Evolutionary conservation across 1,140 invertebrate genomes (phyloP).

Genomic region (Brachionus plicatilis): DNA sequence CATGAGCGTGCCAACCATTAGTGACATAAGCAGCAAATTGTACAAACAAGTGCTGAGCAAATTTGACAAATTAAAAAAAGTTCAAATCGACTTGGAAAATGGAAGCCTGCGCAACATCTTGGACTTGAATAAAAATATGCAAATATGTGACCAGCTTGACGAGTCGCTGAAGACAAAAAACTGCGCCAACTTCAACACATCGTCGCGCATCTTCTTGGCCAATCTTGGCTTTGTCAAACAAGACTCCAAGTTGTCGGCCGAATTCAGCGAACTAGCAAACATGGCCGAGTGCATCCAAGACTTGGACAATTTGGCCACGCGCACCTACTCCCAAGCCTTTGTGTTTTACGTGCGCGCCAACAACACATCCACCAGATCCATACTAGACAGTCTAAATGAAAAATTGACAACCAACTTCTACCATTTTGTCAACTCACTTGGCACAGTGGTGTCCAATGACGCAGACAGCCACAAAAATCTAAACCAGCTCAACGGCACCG

Average conservation of each 20-base stretch:
- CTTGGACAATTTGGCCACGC: slow-evolving; percentile 16
- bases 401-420: not conserved
- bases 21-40: slow-evolving; percentile 64
- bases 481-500: slow-evolving; percentile 60
- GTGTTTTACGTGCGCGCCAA: not conserved
- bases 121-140: not conserved
- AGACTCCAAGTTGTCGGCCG: not conserved
- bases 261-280: not conserved
- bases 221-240: slow-evolving; percentile 74
- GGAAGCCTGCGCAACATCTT: slow-evolving; percentile 44
- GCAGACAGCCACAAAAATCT: not conserved
- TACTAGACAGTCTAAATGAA: not conserved
- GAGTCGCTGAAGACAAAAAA: not conserved
- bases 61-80: slow-evolving; percentile 55
- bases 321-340: not conserved
- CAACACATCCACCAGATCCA: not conserved
- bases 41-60: slow-evolving; percentile 56
- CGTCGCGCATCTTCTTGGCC: slow-evolving; percentile 81
- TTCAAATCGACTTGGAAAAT: slow-evolving; percentile 50
- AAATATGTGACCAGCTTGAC: not conserved
- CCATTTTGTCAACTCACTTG: slow-evolving; percentile 10
- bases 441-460: not conserved
- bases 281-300: not conserved
- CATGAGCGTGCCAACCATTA: slow-evolving; percentile 71
- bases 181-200: slow-evolving; percentile 70